Evolutionary conservation across 2,888 invertebrate species (phyloP).

Genomic region (Drosophila silvestris): DNA sequence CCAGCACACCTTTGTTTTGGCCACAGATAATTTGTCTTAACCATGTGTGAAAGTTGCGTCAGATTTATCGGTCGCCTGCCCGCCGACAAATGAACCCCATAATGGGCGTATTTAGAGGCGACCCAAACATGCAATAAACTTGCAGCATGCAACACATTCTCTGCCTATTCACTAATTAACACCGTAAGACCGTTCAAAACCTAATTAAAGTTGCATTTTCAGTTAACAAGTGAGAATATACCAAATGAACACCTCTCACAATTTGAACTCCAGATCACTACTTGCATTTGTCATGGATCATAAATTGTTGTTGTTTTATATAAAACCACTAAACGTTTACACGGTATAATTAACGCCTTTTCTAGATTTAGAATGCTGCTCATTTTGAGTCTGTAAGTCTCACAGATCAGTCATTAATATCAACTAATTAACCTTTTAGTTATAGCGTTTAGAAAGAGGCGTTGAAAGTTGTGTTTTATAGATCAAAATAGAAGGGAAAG

Average conservation of each 20-base stretch:
- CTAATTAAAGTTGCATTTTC: conserved; percentile 35
- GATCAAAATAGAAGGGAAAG: neutral
- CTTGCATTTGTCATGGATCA: conserved; percentile 20
- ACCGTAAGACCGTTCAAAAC: conserved; percentile 26
- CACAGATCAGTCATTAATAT: conserved; percentile 26
- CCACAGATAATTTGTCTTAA: conserved; percentile 74
- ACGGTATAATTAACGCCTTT: conserved; percentile 4
- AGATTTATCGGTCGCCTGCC: conserved; percentile 62
- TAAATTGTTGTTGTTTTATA: conserved; percentile 22
- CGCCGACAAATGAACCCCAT: conserved; percentile 71
- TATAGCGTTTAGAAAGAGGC: neutral
- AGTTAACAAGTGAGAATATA: conserved; percentile 40
- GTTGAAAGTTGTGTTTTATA: neutral
- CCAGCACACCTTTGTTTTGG: conserved; percentile 63
- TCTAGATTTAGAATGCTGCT: neutral
- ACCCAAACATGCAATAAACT: conserved; percentile 41
- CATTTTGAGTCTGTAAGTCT: conserved; percentile 2
- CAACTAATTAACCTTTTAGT: neutral
- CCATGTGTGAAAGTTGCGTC: conserved; percentile 79
- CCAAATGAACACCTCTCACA: conserved; percentile 32
- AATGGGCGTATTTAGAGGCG: conserved; percentile 59
- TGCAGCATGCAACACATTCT: conserved; percentile 41
- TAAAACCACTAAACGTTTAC: conserved; percentile 22
- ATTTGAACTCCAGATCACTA: neutral
- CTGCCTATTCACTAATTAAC: conserved; percentile 60